Evolutionary conservation across 2,888 invertebrate genomes (phyloP), one percentile per base, ranked within the genome.

Genomic region (Sycophila texana): DNA sequence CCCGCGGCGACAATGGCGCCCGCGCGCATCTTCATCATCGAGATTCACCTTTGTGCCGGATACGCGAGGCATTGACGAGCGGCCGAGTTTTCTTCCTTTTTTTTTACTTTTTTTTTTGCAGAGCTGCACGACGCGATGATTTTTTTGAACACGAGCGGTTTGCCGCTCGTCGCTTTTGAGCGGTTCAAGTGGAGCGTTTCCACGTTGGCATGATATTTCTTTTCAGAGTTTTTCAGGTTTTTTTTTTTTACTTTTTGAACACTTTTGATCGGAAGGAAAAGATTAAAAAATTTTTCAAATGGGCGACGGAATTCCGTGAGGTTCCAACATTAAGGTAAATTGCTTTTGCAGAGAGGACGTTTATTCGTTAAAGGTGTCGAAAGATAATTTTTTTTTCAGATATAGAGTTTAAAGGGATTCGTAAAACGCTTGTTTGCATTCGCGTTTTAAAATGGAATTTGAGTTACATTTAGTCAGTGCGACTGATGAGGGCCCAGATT

Each of bases 1-100:
- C 55, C 60, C 55, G 55, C 16, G 47, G 60, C 14, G 57, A 67
- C 71, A 74, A 79, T 74, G 39, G 51, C 16, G 5, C 57, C 57
- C 57, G 63, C 74, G 70, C 74, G 70, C 70, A 47, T 65, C 70
- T 75, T 79, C 70, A 70, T 16, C 61, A 39, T 39, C 39, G 39
- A 39, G 39, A 39, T 39, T 39, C 39, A 39, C 39, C 39, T 39
- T 39, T 39, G 39, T 39, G 39, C 39, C 39, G 39, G 39, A 39
- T 39, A 39, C 39, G 39, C 39, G 39, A 10, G 7, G 39, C 39
- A 39, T 39, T 39, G 68, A 73, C 53, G 70, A 39, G 51, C 49
- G 22, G 14, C 20, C 60, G 60, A 16, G 22, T 60, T 26, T 30
- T 30, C 39, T 61, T 26, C 16, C 26, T 26, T 30, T 60, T 26